Base-by-base conservation (phyloP, 2,113 vertebrate genomes). In the Lepus europaeus region DNA sequence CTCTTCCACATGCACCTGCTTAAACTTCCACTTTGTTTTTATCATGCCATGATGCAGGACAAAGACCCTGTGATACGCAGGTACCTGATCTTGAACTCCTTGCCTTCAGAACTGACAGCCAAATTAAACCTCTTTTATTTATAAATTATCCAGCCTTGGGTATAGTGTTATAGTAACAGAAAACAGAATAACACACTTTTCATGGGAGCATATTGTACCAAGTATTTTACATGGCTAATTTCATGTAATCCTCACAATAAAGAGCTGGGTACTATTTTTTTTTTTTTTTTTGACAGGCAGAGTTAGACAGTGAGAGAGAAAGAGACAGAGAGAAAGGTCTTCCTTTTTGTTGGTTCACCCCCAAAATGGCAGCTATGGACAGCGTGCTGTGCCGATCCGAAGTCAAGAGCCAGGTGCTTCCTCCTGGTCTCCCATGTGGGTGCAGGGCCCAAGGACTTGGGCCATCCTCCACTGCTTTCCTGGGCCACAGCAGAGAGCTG, bases 221-320 rank as follows among this genome's bases (percentile, higher is more conserved):
- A 85, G 19, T 27, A 22, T 3, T 69, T 90, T 49, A 56, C 11
- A 69, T 13, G 61, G 19, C 64, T 87, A 59, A 87, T 87, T 61
- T 92, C 56, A 69, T 91, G 87, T 53, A 87, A 82, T 73, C 70
- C 66, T 84, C 29, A 72, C 16, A 95, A 82, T 83, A 90, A 66
- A 9, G 20, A 70, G 6, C 7, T 61, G 22, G 5, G 36, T 83
- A 51, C 66, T 92, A 53, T 22, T 79, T 45, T 45, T 45, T 45
- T 45, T 45, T 45, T 45, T 45, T 45, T 45, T 45, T 45, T 45
- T n/a, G 45, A 45, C 45, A 45, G 45, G 45, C 45, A 45, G 45
- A 45, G 45, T 45, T 45, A 45, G 45, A 36, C 33, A 36, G 33
- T 36, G 33, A 45, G 45, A 45, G 45, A 45, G 6, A 45, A 6